Evolutionary conservation across 2,888 invertebrate species (phyloP).

Genomic region (Monoplex corrugatus): DNA sequence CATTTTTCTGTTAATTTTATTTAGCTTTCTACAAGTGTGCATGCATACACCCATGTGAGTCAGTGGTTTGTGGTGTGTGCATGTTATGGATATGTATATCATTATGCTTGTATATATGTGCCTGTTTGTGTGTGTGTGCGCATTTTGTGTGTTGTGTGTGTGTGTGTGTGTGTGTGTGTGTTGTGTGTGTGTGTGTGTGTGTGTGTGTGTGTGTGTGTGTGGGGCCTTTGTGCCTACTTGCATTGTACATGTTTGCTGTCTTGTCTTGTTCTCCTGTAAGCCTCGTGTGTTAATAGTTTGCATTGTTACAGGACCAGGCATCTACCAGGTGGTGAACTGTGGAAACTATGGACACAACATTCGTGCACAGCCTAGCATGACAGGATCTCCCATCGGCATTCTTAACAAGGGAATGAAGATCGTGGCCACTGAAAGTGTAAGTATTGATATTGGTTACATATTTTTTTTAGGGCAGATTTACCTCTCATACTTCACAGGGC

Average conservation of each 20-base stretch:
- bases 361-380: slow-evolving; percentile 86
- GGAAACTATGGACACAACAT: slow-evolving; percentile 90
- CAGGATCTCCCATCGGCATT: slow-evolving; percentile 88
- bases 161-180: no score
- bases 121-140: background rate
- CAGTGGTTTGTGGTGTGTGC: background rate
- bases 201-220: background rate
- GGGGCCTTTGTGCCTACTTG: background rate
- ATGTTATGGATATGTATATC: background rate
- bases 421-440: slow-evolving; percentile 86
- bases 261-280: no score
- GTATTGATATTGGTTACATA: slow-evolving; percentile 66
- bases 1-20: no score
- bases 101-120: background rate
- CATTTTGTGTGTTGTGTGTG: background rate
- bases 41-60: no score
- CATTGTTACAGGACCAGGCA: slow-evolving; percentile 77
- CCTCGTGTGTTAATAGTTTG: no score
- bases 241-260: background rate
- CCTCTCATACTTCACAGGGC: no score
- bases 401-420: slow-evolving; percentile 87
- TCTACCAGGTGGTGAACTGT: slow-evolving; percentile 88
- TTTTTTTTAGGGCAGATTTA: no score
- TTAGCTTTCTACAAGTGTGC: no score
- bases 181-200: background rate